Evolutionary conservation across 2,888 invertebrate species (phyloP).

Genomic region (Troides aeacus): DNA sequence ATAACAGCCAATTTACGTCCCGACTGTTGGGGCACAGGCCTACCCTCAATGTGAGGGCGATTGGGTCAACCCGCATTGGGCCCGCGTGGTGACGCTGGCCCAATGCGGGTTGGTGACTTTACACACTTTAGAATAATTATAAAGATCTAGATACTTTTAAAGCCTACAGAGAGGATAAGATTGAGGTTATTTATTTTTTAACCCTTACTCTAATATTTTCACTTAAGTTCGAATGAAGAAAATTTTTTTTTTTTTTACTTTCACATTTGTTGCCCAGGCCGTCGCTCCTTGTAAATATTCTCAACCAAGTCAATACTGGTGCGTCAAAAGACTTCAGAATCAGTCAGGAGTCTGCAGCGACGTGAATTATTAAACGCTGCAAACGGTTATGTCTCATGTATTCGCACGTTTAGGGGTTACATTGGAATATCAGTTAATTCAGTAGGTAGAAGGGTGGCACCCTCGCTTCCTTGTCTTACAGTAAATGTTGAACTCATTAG

Average conservation of each 20-base stretch:
- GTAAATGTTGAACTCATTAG: conserved; percentile 24
- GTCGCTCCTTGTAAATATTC: not conserved
- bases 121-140: no score
- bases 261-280: not conserved
- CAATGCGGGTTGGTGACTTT: no score
- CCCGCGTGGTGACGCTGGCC: no score
- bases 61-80: no score
- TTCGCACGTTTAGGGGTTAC: not conserved
- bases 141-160: no score
- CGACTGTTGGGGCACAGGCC: no score
- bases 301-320: not conserved
- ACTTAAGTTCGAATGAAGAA: no score
- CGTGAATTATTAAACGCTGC: not conserved
- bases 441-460: conserved; percentile 7
- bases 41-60: no score
- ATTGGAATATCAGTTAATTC: conserved; percentile 4
- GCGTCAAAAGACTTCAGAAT: not conserved
- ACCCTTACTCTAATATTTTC: no score
- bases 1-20: no score
- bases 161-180: no score
- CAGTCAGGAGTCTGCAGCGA: not conserved
- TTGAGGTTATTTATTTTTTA: no score
- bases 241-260: not conserved
- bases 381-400: not conserved
- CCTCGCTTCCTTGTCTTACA: conserved; percentile 13